These are phyloP conservation scores for Thumatha senex DNA, from an alignment of 2,888 invertebrate genomes.

Conservation along the genomic window DNA sequence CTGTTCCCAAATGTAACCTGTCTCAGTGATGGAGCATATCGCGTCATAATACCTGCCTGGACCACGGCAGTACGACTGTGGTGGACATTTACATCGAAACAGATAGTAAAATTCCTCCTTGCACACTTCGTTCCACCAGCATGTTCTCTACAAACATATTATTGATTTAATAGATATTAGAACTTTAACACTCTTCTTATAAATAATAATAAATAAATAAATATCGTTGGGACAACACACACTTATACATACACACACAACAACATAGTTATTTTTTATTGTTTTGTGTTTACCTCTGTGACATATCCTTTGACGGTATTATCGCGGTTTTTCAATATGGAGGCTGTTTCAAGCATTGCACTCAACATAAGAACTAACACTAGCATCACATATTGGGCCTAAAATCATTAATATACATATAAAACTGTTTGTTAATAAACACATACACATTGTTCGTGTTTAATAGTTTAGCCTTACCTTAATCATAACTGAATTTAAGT, in stretches of 20 bases:
- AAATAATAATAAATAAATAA: too few relatives aligned
- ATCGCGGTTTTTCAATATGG: slow-evolving; percentile 87
- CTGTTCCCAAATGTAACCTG: slow-evolving; percentile 95
- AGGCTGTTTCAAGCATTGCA: slow-evolving; percentile 57
- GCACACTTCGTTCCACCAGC: slow-evolving; percentile 97
- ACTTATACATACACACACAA: too few relatives aligned
- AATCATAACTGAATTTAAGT: slow-evolving; percentile 69
- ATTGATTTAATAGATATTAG: slow-evolving; percentile 12
- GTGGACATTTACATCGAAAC: slow-evolving; percentile 94
- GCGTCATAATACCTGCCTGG: slow-evolving; percentile 96
- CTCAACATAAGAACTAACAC: slow-evolving; percentile 62
- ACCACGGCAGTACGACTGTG: slow-evolving; percentile 94
- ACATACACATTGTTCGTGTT: slow-evolving; percentile 22
- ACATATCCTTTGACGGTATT: slow-evolving; percentile 91
- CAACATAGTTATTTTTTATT: slow-evolving; percentile 1
- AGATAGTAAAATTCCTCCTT: slow-evolving; percentile 95
- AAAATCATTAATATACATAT: slow-evolving; percentile 45
- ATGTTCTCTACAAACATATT: slow-evolving; percentile 87
- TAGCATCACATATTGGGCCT: slow-evolving; percentile 67
- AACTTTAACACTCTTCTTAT: slow-evolving; percentile 7
- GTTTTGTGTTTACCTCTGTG: slow-evolving; percentile 86
- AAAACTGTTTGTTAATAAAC: slow-evolving; percentile 32
- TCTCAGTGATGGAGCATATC: slow-evolving; percentile 94
- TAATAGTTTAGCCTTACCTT: slow-evolving; percentile 55
- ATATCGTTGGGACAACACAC: too few relatives aligned